Percentiles rank a stretch among this genome's conserved stretches.
Conservation (phyloP, 2,888 invertebrate genomes). For the Eubasilissa splendida region DNA sequence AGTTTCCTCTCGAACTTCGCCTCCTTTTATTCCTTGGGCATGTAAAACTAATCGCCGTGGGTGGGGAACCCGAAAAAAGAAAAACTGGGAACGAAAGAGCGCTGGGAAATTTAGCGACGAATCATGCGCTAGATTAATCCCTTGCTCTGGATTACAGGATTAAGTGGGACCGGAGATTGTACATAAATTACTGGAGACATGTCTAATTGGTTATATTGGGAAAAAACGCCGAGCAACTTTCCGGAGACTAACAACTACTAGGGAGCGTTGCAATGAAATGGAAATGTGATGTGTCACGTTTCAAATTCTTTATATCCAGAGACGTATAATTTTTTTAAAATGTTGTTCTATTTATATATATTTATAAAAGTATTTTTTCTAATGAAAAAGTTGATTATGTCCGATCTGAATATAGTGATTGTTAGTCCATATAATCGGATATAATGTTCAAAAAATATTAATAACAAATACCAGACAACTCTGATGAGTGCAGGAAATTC, state of each 20-base stretch:
- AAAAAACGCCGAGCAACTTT: conserved; percentile 42
- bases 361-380: too few relatives aligned
- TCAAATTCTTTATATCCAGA: too few relatives aligned
- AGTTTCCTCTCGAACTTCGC: conserved; percentile 45
- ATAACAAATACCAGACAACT: too few relatives aligned
- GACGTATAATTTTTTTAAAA: too few relatives aligned
- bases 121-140: conserved; percentile 57
- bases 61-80: conserved; percentile 37
- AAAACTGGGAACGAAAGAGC: conserved; percentile 39
- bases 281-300: conserved; percentile 15
- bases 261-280: conserved; percentile 27
- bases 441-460: too few relatives aligned
- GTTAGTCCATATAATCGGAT: too few relatives aligned
- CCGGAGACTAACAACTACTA: not conserved
- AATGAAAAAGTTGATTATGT: too few relatives aligned
- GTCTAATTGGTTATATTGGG: conserved; percentile 56
- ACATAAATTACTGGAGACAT: conserved; percentile 56
- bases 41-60: conserved; percentile 54
- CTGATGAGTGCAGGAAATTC: too few relatives aligned
- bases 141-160: conserved; percentile 55
- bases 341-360: too few relatives aligned
- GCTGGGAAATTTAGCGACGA: conserved; percentile 56
- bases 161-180: conserved; percentile 54
- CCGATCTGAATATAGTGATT: too few relatives aligned
- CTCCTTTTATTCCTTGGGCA: conserved; percentile 45